phyloP scores from a whole-genome alignment of 1,140 invertebrate genomes.

The Cyphomyrmex costatus region DNA sequence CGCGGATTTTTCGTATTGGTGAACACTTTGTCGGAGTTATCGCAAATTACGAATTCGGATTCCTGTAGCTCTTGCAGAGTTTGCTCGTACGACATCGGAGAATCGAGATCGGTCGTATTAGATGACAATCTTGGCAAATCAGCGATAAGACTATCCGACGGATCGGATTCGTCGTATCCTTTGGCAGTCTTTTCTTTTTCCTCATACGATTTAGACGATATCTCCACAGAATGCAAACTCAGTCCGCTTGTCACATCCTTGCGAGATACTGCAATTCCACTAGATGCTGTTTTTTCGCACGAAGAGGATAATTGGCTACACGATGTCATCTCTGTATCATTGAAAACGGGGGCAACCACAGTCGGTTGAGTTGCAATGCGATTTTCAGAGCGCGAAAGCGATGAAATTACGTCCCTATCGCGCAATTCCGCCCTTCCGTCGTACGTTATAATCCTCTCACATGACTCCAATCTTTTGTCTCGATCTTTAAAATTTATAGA shows the following conservation, averaged over 20 bases:
- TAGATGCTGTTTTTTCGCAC: slow-evolving; percentile 69
- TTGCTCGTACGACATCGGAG: slow-evolving; percentile 84
- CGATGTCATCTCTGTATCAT: slow-evolving; percentile 82
- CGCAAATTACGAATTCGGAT: slow-evolving; percentile 83
- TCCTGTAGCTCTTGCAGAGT: slow-evolving; percentile 82
- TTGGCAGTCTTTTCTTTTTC: slow-evolving; percentile 37
- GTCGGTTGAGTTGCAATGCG: slow-evolving; percentile 65
- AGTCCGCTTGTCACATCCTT: slow-evolving; percentile 63
- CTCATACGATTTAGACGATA: slow-evolving; percentile 64
- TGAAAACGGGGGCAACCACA: slow-evolving; percentile 66
- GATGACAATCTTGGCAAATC: slow-evolving; percentile 68
- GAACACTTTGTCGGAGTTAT: slow-evolving; percentile 83
- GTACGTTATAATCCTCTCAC: slow-evolving; percentile 77
- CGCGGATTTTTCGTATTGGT: slow-evolving; percentile 79
- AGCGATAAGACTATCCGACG: slow-evolving; percentile 31
- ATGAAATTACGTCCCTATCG: slow-evolving; percentile 61
- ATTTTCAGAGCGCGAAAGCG: slow-evolving; percentile 60
- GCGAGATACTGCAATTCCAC: background rate
- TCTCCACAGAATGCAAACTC: slow-evolving; percentile 65
- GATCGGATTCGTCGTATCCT: slow-evolving; percentile 54
- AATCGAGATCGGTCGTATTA: slow-evolving; percentile 82
- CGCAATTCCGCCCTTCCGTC: slow-evolving; percentile 66
- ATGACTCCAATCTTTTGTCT: slow-evolving; percentile 72
- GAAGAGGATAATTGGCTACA: slow-evolving; percentile 77
- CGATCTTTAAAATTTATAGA: slow-evolving; percentile 75